These are phyloP conservation scores for Euleptes europaea DNA, from an alignment of 2,113 vertebrate genomes.

Conservation along the genomic window DNA sequence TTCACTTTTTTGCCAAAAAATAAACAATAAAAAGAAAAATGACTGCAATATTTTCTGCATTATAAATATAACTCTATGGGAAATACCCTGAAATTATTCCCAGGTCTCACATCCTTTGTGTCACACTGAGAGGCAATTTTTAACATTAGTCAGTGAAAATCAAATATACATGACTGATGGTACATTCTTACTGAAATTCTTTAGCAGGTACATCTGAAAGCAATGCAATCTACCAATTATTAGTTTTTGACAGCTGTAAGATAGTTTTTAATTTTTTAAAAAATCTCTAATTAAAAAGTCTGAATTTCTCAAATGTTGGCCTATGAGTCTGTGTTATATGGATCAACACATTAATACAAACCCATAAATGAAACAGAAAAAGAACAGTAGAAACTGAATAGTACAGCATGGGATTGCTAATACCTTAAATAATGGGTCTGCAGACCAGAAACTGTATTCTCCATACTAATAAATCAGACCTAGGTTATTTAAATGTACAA, in stretches of 20 bases:
- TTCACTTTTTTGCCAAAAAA: background rate
- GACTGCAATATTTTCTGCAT: conserved; percentile 23
- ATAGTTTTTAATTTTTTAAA: conserved; percentile 23
- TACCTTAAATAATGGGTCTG: background rate
- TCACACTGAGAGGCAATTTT: background rate
- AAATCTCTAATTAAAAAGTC: background rate
- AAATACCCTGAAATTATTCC: conserved; percentile 23
- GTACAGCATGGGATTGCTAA: background rate
- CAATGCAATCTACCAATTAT: conserved; percentile 90
- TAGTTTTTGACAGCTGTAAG: conserved; percentile 75
- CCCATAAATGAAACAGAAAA: background rate
- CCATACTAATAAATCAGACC: background rate
- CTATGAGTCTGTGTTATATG: background rate
- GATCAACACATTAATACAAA: background rate
- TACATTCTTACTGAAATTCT: conserved; percentile 78
- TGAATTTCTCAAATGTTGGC: background rate
- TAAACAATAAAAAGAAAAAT: background rate
- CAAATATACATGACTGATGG: background rate
- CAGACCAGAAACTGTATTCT: background rate
- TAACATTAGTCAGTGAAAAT: conserved; percentile 24
- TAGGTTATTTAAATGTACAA: background rate
- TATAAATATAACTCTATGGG: conserved; percentile 1
- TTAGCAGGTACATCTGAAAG: conserved; percentile 63
- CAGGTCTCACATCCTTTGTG: background rate
- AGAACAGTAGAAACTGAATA: background rate